phyloP scores from a whole-genome alignment of 2,888 invertebrate species.

The Ormyrus rosae region DNA sequence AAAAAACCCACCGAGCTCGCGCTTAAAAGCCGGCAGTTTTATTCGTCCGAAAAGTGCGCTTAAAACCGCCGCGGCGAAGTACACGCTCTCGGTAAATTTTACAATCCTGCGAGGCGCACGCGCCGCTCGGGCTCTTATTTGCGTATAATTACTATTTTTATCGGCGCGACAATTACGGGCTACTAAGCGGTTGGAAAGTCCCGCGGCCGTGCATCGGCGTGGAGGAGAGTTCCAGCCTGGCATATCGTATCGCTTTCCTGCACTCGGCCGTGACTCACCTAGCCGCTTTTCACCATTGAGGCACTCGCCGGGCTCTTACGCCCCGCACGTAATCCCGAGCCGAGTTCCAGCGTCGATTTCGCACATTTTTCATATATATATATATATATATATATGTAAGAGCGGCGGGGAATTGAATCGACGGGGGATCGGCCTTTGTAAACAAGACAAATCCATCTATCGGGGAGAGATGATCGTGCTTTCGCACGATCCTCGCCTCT shows the following conservation, averaged over 20 bases:
- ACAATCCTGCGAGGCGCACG: neutral
- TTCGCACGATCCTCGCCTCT: constrained; percentile 32
- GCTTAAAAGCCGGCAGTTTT: neutral
- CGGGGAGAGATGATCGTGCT: constrained; percentile 25
- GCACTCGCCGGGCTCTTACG: neutral
- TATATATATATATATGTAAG: neutral
- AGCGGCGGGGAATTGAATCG: neutral
- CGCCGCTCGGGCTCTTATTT: neutral
- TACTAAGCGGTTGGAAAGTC: constrained; percentile 29
- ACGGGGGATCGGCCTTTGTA: constrained; percentile 36
- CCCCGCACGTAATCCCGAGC: neutral
- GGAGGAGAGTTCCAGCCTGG: neutral
- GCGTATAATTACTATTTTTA: constrained; percentile 29
- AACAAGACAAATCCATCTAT: constrained; percentile 45
- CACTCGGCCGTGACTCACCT: constrained; percentile 30
- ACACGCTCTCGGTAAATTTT: neutral
- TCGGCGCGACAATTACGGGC: constrained; percentile 4
- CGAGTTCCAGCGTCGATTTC: constrained; percentile 23
- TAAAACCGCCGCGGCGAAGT: neutral
- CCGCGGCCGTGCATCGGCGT: neutral
- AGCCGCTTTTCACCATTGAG: neutral
- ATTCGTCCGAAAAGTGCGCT: neutral
- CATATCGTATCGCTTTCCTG: constrained; percentile 14
- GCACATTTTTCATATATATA: constrained; percentile 4
- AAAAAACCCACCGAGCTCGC: too few species aligned